Conservation (phyloP, 2,113 vertebrate genomes). For the Acanthochromis polyacanthus region DNA sequence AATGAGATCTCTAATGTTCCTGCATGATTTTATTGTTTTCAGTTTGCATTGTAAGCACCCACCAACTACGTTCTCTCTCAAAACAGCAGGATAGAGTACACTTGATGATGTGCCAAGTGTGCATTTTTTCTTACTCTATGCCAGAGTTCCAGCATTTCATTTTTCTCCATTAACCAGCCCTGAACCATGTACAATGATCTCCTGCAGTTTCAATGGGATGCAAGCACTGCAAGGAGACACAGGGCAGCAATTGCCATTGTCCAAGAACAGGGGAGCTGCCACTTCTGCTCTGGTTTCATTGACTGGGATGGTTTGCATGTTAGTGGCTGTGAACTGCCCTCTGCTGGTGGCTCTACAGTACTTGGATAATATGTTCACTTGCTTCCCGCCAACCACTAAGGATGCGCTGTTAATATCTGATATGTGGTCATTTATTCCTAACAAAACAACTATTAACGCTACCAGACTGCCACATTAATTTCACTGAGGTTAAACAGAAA, state of each 20-base stretch:
- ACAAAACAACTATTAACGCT: background rate
- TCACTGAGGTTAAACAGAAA: background rate
- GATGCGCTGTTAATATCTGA: constrained; percentile 14
- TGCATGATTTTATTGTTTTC: constrained; percentile 69
- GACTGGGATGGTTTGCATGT: constrained; percentile 13
- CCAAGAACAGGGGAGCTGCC: constrained; percentile 65
- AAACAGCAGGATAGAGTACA: constrained; percentile 76
- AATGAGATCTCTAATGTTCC: constrained; percentile 63
- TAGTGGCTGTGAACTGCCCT: constrained; percentile 39
- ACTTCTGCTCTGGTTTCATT: constrained; percentile 57
- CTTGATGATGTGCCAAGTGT: constrained; percentile 69
- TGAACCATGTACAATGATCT: constrained; percentile 64
- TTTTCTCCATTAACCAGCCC: constrained; percentile 64
- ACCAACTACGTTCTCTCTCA: constrained; percentile 58
- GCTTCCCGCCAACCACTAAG: constrained; percentile 17
- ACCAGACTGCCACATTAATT: background rate
- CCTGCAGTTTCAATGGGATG: constrained; percentile 60
- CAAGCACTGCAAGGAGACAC: constrained; percentile 54
- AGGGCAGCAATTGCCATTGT: constrained; percentile 56
- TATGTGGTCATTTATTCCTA: constrained; percentile 10
- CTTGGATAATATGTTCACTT: background rate
- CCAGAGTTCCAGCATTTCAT: constrained; percentile 62
- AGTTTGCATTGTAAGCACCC: constrained; percentile 55
- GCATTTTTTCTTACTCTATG: constrained; percentile 35
- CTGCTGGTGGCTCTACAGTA: constrained; percentile 49